phyloP scores from a whole-genome alignment of 1,140 invertebrate species.

The Eubasilissa regina region DNA sequence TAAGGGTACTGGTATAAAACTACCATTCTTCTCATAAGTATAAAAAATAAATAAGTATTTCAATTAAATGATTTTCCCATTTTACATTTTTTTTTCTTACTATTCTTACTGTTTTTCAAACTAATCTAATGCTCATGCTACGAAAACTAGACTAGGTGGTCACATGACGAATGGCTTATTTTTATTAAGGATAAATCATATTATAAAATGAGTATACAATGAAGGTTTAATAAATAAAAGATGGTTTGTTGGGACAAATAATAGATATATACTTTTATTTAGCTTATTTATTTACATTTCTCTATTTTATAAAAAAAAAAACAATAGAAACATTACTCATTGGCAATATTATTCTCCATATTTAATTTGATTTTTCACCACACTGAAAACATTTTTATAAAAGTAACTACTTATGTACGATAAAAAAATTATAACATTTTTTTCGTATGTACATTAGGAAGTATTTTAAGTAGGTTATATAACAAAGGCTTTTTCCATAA shows the following conservation, averaged over 20 bases:
- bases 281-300: constrained; percentile 51
- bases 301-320: constrained; percentile 44
- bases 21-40: too few relatives aligned
- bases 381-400: constrained; percentile 43
- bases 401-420: constrained; percentile 25
- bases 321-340: constrained; percentile 23
- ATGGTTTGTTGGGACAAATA: constrained; percentile 50
- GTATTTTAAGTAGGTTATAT: constrained; percentile 15
- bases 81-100: too few relatives aligned
- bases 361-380: constrained; percentile 32
- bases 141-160: too few relatives aligned
- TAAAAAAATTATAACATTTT: constrained; percentile 40
- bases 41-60: too few relatives aligned
- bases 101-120: too few relatives aligned
- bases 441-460: constrained; percentile 46
- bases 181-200: not conserved
- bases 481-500: not conserved
- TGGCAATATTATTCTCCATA: constrained; percentile 8
- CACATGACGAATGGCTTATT: too few relatives aligned
- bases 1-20: too few relatives aligned
- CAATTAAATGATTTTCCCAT: too few relatives aligned
- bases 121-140: too few relatives aligned
- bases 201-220: not conserved
- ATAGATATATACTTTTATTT: constrained; percentile 48
- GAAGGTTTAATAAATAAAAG: constrained; percentile 21